A percentile compares a stretch with the other conserved stretches of the same genome.
These are phyloP conservation scores for Collichthys lucidus DNA, from an alignment of 2,113 vertebrate species.

Conservation along the genomic window DNA sequence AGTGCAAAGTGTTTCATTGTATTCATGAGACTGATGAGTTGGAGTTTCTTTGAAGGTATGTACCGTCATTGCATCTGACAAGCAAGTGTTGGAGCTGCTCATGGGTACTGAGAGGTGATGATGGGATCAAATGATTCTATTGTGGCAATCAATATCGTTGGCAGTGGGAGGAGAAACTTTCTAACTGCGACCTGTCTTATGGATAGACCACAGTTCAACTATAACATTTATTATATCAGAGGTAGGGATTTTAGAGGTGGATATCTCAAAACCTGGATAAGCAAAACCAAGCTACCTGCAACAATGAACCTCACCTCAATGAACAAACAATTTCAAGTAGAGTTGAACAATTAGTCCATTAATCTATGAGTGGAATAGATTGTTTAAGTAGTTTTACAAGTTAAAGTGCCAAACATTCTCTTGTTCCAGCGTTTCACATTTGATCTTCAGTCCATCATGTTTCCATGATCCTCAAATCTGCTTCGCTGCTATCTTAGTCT, in stretches of 20 bases:
- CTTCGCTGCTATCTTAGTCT: not conserved
- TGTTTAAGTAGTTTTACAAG: not conserved
- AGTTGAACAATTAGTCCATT: not conserved
- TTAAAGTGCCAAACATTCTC: not conserved
- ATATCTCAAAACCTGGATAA: not conserved
- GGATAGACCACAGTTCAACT: not conserved
- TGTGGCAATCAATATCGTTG: constrained; percentile 33
- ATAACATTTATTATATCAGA: not conserved
- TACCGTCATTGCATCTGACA: not conserved
- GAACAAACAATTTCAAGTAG: not conserved
- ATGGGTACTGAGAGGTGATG: not conserved
- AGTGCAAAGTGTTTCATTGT: constrained; percentile 8
- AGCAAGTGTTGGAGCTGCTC: constrained; percentile 1
- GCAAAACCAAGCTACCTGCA: not conserved
- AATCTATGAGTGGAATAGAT: not conserved
- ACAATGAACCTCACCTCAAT: not conserved
- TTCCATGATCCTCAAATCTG: not conserved
- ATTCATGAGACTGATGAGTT: constrained; percentile 18
- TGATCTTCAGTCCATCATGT: not conserved
- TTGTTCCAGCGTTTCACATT: not conserved
- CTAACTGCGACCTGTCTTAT: too few relatives aligned
- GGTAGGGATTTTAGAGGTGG: not conserved
- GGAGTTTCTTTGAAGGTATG: constrained; percentile 15
- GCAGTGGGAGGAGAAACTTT: constrained; percentile 1
- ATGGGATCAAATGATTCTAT: constrained; percentile 36